phyloP scores from a whole-genome alignment of 2,797 vertebrate genomes.

The Melanotaenia maccullochi region DNA sequence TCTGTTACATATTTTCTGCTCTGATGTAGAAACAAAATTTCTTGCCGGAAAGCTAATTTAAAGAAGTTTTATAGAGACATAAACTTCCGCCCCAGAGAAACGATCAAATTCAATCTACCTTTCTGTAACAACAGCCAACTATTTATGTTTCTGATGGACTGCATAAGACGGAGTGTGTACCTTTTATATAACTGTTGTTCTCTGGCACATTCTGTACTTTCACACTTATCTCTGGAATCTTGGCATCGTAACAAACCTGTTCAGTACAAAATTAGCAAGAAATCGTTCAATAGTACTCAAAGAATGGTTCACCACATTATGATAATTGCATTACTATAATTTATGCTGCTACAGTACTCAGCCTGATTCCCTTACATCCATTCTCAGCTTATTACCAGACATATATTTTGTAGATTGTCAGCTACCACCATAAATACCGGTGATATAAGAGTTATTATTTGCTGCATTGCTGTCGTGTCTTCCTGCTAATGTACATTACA shows the following conservation, averaged over 20 bases:
- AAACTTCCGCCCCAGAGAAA: background rate
- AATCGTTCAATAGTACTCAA: background rate
- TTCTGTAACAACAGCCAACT: background rate
- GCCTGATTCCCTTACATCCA: background rate
- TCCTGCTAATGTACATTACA: background rate
- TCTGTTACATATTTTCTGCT: no score
- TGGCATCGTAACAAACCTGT: background rate
- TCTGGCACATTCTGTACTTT: background rate
- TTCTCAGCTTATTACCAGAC: background rate
- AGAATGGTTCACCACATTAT: background rate
- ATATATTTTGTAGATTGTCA: background rate
- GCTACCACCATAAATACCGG: background rate
- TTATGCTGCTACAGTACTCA: background rate
- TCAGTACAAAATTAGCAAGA: background rate
- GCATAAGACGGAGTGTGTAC: background rate
- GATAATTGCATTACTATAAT: background rate
- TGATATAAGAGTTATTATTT: background rate
- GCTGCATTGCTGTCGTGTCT: background rate
- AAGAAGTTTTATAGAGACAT: no score
- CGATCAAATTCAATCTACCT: background rate
- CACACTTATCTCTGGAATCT: background rate
- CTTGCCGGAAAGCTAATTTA: no score
- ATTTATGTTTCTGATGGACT: background rate
- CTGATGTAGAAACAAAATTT: no score
- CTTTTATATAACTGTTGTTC: background rate